These are phyloP conservation scores for Brenthis daphne DNA, from an alignment of 2,888 invertebrate genomes.

Conservation along the genomic window DNA sequence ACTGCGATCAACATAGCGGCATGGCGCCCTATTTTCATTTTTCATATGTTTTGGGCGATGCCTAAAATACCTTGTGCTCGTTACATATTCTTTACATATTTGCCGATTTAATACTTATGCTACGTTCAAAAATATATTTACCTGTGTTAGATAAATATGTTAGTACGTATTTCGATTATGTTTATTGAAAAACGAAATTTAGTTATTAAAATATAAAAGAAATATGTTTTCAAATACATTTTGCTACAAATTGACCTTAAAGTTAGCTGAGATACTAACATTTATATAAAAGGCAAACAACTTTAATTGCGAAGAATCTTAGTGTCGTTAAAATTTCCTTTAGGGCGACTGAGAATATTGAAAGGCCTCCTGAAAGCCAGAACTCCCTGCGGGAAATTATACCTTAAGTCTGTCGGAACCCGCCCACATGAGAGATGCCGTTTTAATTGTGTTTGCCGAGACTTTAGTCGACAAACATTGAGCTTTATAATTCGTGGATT, in stretches of 20 bases:
- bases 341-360: constrained; percentile 51
- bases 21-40: neutral
- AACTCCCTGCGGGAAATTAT: constrained; percentile 70
- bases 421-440: constrained; percentile 68
- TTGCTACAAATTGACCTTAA: constrained; percentile 3
- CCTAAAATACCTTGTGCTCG: no score
- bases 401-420: constrained; percentile 63
- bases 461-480: constrained; percentile 65
- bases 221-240: neutral
- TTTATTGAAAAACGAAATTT: neutral
- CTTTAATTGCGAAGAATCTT: constrained; percentile 19
- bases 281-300: constrained; percentile 22
- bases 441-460: constrained; percentile 75
- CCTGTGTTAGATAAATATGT: no score
- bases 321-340: constrained; percentile 55
- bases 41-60: no score
- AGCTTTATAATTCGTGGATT: constrained; percentile 61
- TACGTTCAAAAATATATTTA: no score
- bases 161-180: no score
- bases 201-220: neutral
- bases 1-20: neutral
- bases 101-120: no score
- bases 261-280: constrained; percentile 1
- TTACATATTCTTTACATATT: no score
- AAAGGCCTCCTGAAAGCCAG: constrained; percentile 60